Conservation (phyloP, 1,140 invertebrate genomes). For the Drosophila prosaltans region DNA sequence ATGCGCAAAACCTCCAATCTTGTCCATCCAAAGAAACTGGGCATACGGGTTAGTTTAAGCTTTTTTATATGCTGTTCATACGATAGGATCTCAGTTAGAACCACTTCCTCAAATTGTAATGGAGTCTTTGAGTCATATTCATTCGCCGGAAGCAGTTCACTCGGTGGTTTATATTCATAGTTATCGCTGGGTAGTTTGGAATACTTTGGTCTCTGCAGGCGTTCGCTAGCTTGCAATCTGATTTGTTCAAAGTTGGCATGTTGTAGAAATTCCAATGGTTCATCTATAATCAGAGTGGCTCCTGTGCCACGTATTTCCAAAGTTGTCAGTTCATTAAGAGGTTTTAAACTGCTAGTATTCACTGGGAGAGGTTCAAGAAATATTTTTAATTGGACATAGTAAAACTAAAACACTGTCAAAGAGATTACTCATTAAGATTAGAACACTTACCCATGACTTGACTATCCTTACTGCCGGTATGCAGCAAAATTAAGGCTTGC, state of each 20-base stretch:
- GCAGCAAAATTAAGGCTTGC: constrained; percentile 84
- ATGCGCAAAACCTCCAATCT: constrained; percentile 85
- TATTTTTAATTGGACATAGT: neutral
- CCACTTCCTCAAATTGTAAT: constrained; percentile 47
- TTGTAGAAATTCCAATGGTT: constrained; percentile 79
- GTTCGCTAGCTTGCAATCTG: constrained; percentile 64
- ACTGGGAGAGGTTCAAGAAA: constrained; percentile 63
- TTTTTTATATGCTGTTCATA: constrained; percentile 86
- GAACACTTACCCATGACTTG: constrained; percentile 60
- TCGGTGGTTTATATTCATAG: constrained; percentile 73
- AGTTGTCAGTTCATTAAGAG: constrained; percentile 85
- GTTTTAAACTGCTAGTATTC: constrained; percentile 84
- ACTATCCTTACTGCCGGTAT: constrained; percentile 83
- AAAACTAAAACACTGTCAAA: too few relatives aligned
- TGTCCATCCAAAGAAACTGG: constrained; percentile 85
- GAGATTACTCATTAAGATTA: too few relatives aligned
- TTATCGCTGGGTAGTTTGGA: constrained; percentile 66
- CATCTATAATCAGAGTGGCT: constrained; percentile 82
- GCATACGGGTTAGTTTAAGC: constrained; percentile 83
- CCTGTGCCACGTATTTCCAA: constrained; percentile 86
- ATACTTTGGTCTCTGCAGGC: constrained; percentile 72
- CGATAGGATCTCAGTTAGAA: constrained; percentile 84
- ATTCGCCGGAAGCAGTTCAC: constrained; percentile 41
- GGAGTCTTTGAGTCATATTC: constrained; percentile 42
- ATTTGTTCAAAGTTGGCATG: constrained; percentile 84